Percentiles rank a stretch among this genome's conserved stretches.
phyloP scores from a whole-genome alignment of 2,888 invertebrate species.

The Sympetrum striolatum region DNA sequence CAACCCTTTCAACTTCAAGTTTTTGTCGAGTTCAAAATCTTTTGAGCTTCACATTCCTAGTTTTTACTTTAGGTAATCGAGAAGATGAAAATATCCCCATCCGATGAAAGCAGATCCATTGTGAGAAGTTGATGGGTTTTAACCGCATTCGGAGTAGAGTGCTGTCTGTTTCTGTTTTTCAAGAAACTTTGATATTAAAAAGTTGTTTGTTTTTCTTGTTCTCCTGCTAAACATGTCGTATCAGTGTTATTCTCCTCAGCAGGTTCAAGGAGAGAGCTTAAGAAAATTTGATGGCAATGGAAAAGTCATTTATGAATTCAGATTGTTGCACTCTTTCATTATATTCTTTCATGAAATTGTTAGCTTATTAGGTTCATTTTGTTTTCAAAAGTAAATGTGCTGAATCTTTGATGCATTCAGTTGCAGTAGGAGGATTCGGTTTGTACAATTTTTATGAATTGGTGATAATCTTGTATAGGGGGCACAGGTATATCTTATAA shows the following conservation, averaged over 20 bases:
- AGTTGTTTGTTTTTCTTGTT: neutral
- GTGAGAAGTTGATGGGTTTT: neutral
- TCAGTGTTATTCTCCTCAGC: neutral
- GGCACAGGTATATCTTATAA: neutral
- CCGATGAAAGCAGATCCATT: neutral
- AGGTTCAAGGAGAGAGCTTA: neutral
- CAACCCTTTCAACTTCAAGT: neutral
- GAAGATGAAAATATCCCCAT: neutral
- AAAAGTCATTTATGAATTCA: neutral
- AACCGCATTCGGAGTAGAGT: neutral
- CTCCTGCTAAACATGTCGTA: neutral
- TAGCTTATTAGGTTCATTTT: neutral
- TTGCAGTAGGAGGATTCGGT: neutral
- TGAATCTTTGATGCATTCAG: neutral
- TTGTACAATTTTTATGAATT: neutral
- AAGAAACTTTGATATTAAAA: neutral
- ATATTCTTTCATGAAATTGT: neutral
- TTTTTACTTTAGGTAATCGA: conserved; percentile 2
- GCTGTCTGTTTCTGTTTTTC: neutral
- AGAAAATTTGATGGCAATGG: neutral
- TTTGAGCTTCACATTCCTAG: conserved; percentile 35
- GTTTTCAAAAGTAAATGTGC: neutral
- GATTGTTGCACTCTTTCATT: neutral
- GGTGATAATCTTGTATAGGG: neutral
- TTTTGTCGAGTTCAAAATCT: conserved; percentile 2